These are phyloP conservation scores for Antheraea mylitta DNA, from an alignment of 1,140 invertebrate species.

Conservation along the genomic window DNA sequence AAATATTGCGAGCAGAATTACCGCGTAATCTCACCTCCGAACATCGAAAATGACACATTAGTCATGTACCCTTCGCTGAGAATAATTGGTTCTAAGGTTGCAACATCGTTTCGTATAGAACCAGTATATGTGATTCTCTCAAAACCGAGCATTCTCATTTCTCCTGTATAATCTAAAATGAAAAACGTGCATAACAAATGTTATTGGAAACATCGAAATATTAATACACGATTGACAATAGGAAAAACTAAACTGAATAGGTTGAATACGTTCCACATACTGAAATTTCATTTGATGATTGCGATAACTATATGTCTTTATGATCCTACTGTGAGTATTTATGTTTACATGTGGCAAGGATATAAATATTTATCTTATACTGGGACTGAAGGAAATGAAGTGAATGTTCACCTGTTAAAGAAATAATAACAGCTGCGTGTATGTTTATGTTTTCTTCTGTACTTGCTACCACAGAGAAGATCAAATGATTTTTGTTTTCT, in stretches of 20 bases:
- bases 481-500: conserved; percentile 29
- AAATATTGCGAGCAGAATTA: background rate
- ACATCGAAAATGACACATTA: conserved; percentile 27
- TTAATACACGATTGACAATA: too few species aligned
- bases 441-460: conserved; percentile 14
- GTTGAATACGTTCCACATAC: too few species aligned
- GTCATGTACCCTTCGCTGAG: conserved; percentile 28
- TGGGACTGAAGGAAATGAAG: too few species aligned
- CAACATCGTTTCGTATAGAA: conserved; percentile 23
- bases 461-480: conserved; percentile 28
- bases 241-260: too few species aligned
- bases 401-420: conserved; percentile 14
- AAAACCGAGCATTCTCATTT: conserved; percentile 25
- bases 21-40: conserved; percentile 26
- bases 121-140: conserved; percentile 34
- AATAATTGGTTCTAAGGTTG: conserved; percentile 27
- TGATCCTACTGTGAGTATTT: too few species aligned
- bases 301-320: too few species aligned
- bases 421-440: conserved; percentile 29
- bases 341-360: too few species aligned
- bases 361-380: too few species aligned
- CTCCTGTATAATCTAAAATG: conserved; percentile 2
- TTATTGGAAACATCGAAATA: too few species aligned
- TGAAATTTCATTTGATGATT: background rate
- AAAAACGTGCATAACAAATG: background rate